A percentile compares a stretch with the other conserved stretches of the same genome.
Evolutionary conservation across 2,888 invertebrate genomes (phyloP).

Genomic region (Ctenicera cuprea): DNA sequence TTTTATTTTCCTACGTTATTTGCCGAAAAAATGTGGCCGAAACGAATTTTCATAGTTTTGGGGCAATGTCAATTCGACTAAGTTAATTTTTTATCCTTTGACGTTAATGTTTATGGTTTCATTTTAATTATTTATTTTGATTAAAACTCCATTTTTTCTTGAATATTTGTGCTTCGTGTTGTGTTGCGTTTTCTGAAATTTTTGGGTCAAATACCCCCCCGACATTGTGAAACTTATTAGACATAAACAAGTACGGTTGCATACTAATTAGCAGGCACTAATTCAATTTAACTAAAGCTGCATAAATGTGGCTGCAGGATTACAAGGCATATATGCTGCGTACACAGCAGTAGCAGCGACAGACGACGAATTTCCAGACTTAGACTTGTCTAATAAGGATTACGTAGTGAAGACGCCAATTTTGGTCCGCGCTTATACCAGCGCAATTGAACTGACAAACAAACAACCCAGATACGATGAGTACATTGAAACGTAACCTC

Average conservation of each 20-base stretch:
- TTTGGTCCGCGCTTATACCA: not conserved
- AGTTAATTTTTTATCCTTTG: too few species aligned
- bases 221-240: not conserved
- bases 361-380: not conserved
- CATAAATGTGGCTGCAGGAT: conserved; percentile 44
- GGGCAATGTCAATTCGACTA: too few species aligned
- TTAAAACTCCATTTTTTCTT: too few species aligned
- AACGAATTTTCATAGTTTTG: too few species aligned
- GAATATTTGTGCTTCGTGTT: too few species aligned
- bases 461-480: not conserved
- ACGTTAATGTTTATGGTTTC: too few species aligned
- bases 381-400: conserved; percentile 29
- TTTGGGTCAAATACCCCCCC: not conserved
- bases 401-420: not conserved
- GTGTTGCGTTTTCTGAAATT: too few species aligned
- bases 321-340: conserved; percentile 17
- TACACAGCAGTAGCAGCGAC: too few species aligned
- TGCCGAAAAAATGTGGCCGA: too few species aligned
- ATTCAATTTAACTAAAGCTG: conserved; percentile 58
- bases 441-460: conserved; percentile 5
- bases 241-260: conserved; percentile 15
- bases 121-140: too few species aligned
- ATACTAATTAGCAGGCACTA: conserved; percentile 56
- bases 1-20: too few species aligned
- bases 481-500: not conserved